Percentiles rank a stretch among this genome's conserved stretches.
Conservation (phyloP, 2,797 vertebrate species). For the Cryptoprocta ferox region DNA sequence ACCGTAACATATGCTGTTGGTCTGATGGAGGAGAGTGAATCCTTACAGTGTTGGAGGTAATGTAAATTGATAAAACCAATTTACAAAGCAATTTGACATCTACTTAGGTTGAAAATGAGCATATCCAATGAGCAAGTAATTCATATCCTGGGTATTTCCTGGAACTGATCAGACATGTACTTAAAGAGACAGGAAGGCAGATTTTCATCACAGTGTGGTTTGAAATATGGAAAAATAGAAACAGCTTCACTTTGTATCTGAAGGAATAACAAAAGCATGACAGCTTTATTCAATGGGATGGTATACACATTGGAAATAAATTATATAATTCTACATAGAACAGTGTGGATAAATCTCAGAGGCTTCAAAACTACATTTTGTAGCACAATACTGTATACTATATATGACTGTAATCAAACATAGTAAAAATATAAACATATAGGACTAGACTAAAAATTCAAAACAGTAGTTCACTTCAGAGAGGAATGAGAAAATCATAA, state of each 20-base stretch:
- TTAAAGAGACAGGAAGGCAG: not conserved
- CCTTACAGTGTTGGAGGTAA: rapidly evolving
- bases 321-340: not conserved
- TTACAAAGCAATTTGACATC: not conserved
- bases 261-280: not conserved
- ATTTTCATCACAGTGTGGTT: not conserved
- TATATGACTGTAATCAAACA: not conserved
- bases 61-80: not conserved
- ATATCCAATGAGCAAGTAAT: not conserved
- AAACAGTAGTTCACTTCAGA: not conserved
- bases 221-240: not conserved
- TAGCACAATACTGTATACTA: rapidly evolving
- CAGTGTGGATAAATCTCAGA: not conserved
- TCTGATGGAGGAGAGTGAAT: not conserved
- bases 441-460: not conserved
- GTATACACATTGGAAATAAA: not conserved
- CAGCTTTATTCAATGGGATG: not conserved
- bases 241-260: not conserved
- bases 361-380: not conserved
- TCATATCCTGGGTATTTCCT: not conserved
- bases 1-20: rapidly evolving
- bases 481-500: no score
- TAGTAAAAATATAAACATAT: not conserved
- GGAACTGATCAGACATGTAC: not conserved
- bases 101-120: not conserved